A percentile compares a stretch with the other conserved stretches of the same genome.
Conservation (phyloP, 2,113 vertebrate species). For the Apteryx owenii region DNA sequence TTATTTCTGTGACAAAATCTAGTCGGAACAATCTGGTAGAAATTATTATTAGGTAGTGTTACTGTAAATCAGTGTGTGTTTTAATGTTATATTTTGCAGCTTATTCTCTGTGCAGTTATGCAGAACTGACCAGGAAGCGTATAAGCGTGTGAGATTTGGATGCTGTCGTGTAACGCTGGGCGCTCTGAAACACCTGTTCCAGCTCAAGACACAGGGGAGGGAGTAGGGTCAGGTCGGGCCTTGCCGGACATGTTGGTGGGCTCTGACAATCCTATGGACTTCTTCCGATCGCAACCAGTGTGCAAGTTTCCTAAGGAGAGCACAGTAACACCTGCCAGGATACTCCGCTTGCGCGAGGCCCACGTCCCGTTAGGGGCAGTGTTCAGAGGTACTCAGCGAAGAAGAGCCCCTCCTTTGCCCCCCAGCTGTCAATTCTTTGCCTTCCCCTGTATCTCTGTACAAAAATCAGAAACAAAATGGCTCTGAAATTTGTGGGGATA, state of each 20-base stretch:
- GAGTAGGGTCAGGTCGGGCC: background rate
- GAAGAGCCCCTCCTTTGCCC: background rate
- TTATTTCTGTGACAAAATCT: background rate
- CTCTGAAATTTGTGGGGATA: background rate
- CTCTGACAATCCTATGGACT: background rate
- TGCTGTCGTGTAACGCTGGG: rapidly evolving
- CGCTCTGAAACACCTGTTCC: background rate
- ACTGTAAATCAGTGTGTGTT: background rate
- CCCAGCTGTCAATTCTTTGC: background rate
- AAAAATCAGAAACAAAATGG: background rate
- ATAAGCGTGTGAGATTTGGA: background rate
- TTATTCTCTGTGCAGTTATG: background rate
- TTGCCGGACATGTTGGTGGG: background rate
- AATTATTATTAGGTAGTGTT: background rate
- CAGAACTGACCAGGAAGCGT: background rate
- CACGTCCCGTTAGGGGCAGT: background rate
- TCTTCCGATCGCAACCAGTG: background rate
- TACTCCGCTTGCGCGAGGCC: background rate
- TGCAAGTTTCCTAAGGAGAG: background rate
- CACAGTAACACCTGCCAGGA: background rate
- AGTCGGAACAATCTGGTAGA: background rate
- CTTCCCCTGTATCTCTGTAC: background rate
- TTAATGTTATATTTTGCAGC: background rate
- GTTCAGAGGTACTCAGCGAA: background rate
- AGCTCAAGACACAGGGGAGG: background rate